Percentiles rank a stretch among this genome's conserved stretches.
Evolutionary conservation across 2,888 invertebrate genomes (phyloP).

Genomic region (Cactoblastis cactorum): DNA sequence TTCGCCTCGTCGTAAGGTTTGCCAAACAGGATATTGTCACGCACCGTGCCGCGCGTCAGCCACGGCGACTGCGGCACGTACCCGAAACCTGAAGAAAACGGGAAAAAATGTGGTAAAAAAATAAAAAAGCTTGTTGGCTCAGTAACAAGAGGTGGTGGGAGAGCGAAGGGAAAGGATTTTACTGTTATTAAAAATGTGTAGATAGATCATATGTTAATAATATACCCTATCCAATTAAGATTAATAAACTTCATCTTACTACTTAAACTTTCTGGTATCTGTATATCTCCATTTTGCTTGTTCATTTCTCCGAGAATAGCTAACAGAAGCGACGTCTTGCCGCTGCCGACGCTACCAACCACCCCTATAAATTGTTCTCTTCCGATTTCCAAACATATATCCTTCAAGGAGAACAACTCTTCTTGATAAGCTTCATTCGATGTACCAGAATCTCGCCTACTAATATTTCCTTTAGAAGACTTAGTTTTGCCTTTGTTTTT

Average conservation of each 20-base stretch:
- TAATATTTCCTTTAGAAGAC: slow-evolving; percentile 43
- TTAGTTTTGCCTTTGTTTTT: slow-evolving; percentile 75
- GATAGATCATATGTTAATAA: too few species aligned
- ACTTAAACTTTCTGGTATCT: slow-evolving; percentile 82
- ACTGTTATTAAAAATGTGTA: too few species aligned
- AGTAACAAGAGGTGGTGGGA: too few species aligned
- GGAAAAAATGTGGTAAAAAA: too few species aligned
- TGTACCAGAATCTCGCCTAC: slow-evolving; percentile 50
- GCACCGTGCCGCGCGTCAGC: slow-evolving; percentile 93
- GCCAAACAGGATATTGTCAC: slow-evolving; percentile 97
- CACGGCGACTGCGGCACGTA: slow-evolving; percentile 94
- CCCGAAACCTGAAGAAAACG: slow-evolving; percentile 82
- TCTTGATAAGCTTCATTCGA: slow-evolving; percentile 40
- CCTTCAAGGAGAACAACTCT: slow-evolving; percentile 53
- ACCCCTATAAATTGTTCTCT: slow-evolving; percentile 91
- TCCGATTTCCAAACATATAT: slow-evolving; percentile 56
- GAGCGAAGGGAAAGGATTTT: too few species aligned
- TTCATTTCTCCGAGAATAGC: slow-evolving; percentile 92
- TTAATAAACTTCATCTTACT: slow-evolving; percentile 66
- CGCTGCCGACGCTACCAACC: slow-evolving; percentile 93
- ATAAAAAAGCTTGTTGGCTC: too few species aligned
- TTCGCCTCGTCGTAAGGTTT: slow-evolving; percentile 86
- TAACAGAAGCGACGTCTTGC: slow-evolving; percentile 92
- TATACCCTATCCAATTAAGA: too few species aligned
- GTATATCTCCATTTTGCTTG: slow-evolving; percentile 83